Conservation (phyloP, 2,113 vertebrate species). For the Sphyrna mokarran region DNA sequence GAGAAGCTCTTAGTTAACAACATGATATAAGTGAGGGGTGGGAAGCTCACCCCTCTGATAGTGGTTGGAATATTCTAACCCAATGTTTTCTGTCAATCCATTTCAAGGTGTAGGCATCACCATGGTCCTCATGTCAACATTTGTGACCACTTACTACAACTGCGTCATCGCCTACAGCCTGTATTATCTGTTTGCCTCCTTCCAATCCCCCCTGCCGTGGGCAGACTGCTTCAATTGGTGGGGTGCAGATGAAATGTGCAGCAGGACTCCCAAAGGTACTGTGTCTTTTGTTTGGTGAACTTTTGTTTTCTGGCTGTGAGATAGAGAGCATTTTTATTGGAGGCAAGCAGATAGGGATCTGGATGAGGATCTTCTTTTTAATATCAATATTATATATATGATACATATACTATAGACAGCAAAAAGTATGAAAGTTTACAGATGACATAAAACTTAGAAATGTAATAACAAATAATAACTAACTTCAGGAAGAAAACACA, state of each 20-base stretch:
- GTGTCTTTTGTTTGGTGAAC: background rate
- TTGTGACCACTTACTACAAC: background rate
- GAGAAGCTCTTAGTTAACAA: background rate
- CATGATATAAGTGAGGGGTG: background rate
- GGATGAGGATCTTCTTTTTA: no score
- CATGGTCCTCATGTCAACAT: background rate
- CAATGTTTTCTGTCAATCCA: background rate
- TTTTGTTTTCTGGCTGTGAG: background rate
- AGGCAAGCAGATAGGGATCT: no score
- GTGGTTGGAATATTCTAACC: background rate
- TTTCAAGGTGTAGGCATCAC: background rate
- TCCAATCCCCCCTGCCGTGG: background rate
- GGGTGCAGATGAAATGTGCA: constrained; percentile 13
- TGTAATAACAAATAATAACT: no score
- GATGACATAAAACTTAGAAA: no score
- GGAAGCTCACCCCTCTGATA: background rate
- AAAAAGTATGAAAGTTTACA: no score
- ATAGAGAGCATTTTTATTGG: no score
- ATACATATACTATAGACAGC: no score
- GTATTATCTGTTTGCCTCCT: background rate
- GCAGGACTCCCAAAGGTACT: background rate
- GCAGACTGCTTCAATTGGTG: background rate
- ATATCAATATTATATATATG: no score
- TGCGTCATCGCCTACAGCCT: constrained; percentile 14
- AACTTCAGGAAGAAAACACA: no score